A percentile compares a stretch with the other conserved stretches of the same genome.
Conservation (phyloP, 2,113 vertebrate species). For the Martes martes region DNA sequence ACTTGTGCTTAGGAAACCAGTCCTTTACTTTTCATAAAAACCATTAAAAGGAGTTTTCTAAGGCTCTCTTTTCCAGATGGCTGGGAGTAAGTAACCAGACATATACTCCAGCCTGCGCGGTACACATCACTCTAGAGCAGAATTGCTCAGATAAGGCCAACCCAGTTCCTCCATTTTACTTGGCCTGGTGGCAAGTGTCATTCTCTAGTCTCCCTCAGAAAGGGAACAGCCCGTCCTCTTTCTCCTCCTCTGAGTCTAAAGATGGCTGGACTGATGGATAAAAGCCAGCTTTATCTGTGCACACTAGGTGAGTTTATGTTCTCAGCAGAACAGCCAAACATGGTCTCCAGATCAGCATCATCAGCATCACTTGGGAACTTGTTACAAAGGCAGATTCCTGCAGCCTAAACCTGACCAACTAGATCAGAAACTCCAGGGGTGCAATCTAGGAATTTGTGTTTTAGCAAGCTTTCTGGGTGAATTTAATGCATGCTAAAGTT, state of each 20-base stretch:
- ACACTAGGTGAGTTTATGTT: not conserved
- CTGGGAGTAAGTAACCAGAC: not conserved
- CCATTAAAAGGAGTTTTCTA: not conserved
- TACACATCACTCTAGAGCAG: not conserved
- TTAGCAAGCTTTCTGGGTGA: not conserved
- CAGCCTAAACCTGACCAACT: not conserved
- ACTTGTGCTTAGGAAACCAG: not conserved
- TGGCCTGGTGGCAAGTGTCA: not conserved
- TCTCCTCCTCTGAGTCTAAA: not conserved
- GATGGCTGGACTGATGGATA: not conserved
- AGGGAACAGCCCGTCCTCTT: not conserved
- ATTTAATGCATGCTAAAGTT: not conserved
- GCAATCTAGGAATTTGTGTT: not conserved
- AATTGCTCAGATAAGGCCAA: not conserved
- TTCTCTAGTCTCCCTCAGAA: not conserved
- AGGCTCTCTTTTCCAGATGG: not conserved
- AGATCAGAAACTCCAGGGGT: not conserved
- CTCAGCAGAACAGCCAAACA: not conserved
- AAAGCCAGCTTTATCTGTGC: not conserved
- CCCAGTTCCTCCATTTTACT: not conserved
- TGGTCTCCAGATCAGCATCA: not conserved
- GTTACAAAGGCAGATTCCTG: not conserved
- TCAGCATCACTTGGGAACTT: not conserved
- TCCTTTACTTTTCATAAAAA: not conserved
- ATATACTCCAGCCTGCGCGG: not conserved